These are phyloP conservation scores for Myiopsitta monachus DNA, from an alignment of 2,113 vertebrate species.

Conservation along the genomic window DNA sequence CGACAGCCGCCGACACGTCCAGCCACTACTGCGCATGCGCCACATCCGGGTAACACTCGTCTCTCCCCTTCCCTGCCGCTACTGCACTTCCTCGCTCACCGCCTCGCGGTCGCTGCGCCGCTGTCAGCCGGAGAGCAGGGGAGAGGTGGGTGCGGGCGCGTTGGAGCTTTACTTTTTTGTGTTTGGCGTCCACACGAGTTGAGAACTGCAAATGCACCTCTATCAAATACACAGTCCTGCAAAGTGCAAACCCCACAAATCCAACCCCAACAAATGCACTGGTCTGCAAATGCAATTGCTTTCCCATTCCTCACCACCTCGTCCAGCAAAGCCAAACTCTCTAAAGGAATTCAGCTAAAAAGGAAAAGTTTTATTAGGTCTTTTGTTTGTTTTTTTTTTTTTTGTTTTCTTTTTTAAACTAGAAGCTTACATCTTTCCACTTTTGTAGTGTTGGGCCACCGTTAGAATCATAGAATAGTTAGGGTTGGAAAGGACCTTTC, in stretches of 20 bases:
- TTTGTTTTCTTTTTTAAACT: neutral
- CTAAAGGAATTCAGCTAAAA: neutral
- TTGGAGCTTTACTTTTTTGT: neutral
- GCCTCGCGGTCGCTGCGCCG: neutral
- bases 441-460: neutral
- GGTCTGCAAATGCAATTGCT: neutral
- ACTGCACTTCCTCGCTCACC: neutral
- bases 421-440: neutral
- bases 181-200: neutral
- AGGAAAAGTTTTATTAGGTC: neutral
- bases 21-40: neutral
- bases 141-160: neutral
- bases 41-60: neutral
- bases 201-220: neutral
- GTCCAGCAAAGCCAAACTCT: neutral
- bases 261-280: neutral
- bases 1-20: neutral
- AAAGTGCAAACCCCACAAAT: neutral
- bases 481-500: too few relatives aligned
- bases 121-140: neutral
- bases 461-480: too few relatives aligned
- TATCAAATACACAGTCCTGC: neutral
- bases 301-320: neutral
- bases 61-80: neutral
- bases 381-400: too few relatives aligned